Evolutionary conservation across 2,113 vertebrate species (phyloP), one percentile per base, ranked within the genome.

Genomic region (Chroicocephalus ridibundus): DNA sequence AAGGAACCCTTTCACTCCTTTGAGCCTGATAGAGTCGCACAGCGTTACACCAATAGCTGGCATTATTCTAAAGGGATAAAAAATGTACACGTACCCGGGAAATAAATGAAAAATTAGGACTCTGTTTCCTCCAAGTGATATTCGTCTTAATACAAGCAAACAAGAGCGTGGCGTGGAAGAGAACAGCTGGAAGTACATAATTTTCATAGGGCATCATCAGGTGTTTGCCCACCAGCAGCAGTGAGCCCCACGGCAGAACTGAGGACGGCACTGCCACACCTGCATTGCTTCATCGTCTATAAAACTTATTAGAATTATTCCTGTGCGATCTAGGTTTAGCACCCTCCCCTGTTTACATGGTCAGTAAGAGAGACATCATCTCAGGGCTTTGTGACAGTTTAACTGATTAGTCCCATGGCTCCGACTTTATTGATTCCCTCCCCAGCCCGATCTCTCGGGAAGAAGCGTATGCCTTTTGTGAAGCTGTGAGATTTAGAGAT

Each of bases 21-120:
- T 62, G 5, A 58, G 24, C 32, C 42, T 40, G 40, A 64, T 13
- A 32, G 79, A 57, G n/a, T 13, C 27, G 42, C 34, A 4, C 5
- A 13, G 40, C 3, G 15, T 7, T 15, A 38, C 27, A 7, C 1
- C 86, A 38, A 22, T 8, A 44, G 22, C 5, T 6, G 24, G 19
- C 2, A 20, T 27, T 8, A 0, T 5, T 29, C 49, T 42, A 11
- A 75, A 71, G 24, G 3, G 2, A 36, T 9, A 25, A 27, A 66
- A 44, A 64, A 52, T 1, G 3, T 0, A 3, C 17, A 3, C 1
- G 1, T 15, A 10, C 10, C 24, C 4, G 15, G 70, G 1, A 66
- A 88, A 77, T 46, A 17, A 46, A 62, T 9, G 6, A 52, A 40
- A 81, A 81, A 75, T 24, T 6, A 57, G 27, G 54, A 62, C 13